Conservation (phyloP, 1,140 invertebrate genomes). For the Acromyrmex charruanus region DNA sequence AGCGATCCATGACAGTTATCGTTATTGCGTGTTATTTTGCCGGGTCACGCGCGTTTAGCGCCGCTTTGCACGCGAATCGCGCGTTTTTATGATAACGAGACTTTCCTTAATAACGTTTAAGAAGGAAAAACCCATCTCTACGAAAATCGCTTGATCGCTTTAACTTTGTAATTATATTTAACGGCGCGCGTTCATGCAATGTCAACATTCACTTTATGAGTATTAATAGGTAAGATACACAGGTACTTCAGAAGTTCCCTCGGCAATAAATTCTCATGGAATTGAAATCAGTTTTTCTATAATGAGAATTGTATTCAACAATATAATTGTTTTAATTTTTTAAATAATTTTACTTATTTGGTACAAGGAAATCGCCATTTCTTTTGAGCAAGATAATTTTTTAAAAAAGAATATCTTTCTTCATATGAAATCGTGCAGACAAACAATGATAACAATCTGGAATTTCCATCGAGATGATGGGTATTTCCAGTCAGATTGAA, state of each 20-base stretch:
- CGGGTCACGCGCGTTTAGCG: slow-evolving; percentile 15
- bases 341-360: slow-evolving; percentile 5
- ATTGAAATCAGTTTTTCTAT: slow-evolving; percentile 32
- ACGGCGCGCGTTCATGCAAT: slow-evolving; percentile 31
- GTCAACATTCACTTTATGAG: slow-evolving; percentile 38
- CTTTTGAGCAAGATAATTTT: neutral
- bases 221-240: slow-evolving; percentile 36
- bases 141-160: slow-evolving; percentile 32
- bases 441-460: slow-evolving; percentile 17
- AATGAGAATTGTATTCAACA: neutral
- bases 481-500: slow-evolving; percentile 8
- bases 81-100: slow-evolving; percentile 43
- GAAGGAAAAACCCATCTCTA: neutral
- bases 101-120: slow-evolving; percentile 4
- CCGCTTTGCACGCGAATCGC: slow-evolving; percentile 29
- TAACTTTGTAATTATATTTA: slow-evolving; percentile 40
- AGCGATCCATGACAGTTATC: slow-evolving; percentile 2
- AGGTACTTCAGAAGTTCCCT: neutral
- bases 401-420: neutral
- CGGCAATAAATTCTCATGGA: slow-evolving; percentile 7
- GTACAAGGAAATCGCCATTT: neutral
- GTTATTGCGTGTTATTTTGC: slow-evolving; percentile 15
- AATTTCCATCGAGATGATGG: slow-evolving; percentile 16
- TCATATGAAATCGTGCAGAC: neutral
- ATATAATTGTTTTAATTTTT: neutral